Evolutionary conservation across 2,888 invertebrate species (phyloP), one percentile per base, ranked within the genome.

Genomic region (Lochmaea crataegi): DNA sequence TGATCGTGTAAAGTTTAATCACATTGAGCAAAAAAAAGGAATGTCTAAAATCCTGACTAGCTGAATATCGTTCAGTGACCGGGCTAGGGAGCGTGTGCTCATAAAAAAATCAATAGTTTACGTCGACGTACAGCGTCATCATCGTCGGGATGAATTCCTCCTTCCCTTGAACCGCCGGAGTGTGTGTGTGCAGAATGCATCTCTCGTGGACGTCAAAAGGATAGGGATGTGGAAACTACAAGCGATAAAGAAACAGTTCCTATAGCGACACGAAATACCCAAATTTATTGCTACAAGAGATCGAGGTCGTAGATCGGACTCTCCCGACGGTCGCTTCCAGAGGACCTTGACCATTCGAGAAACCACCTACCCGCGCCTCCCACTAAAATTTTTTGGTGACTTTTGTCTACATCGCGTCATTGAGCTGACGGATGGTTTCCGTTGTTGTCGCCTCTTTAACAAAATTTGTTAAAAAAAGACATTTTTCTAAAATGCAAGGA

Each of bases 331-430:
- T 64, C 64, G 66, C 45, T 60, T 73, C 48, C 67, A 65, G 57
- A 74, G 73, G 76, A 72, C 74, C 76, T 74, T 71, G 76, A 76
- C 74, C 74, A 74, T 57, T 71, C 61, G 70, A 53, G 61, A 68
- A 16, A 61, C 63, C 69, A 63, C 57, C 74, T 69, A 71, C 75
- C 67, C 64, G 64, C 64, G 56, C 70, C 70, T 70, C 70, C 70
- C 57, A 69, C 63, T 53, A 63, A 69, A 69, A 64, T 64, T 63
- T 68, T 61, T 68, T 38, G 69, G 61, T 12, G 12, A 48, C 61
- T 68, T 69, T 69, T 64, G 64, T 64, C 63, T 57, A 56, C 38
- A 63, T 18, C 51, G 18, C 38, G 60, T 68, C 68, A 61, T 68
- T 68, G 68, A 32, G 68, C 51, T 63, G 61, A 16, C 61, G 16